Percentiles rank a stretch among this genome's conserved stretches.
phyloP scores from a whole-genome alignment of 2,113 vertebrate species.

The Rhinogobius similis region DNA sequence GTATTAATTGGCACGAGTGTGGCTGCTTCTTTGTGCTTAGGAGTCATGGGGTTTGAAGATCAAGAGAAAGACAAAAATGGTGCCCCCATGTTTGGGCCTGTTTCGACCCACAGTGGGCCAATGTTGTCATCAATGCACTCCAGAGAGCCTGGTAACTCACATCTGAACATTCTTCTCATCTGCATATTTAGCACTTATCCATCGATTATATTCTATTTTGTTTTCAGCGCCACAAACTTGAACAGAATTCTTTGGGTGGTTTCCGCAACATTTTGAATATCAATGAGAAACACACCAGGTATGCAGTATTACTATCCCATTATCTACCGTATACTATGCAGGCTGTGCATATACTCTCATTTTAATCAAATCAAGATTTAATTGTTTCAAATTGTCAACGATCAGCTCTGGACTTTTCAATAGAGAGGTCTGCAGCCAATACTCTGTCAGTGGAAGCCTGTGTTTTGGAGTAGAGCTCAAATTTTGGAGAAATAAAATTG shows the following conservation, averaged over 20 bases:
- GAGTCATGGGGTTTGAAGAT: constrained; percentile 70
- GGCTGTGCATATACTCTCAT: background rate
- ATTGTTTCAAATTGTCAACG: background rate
- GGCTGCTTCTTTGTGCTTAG: constrained; percentile 33
- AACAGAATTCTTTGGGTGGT: constrained; percentile 52
- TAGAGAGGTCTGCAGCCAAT: background rate
- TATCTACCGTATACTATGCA: background rate
- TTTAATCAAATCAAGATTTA: background rate
- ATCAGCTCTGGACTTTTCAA: background rate
- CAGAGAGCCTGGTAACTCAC: constrained; percentile 77
- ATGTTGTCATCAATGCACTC: constrained; percentile 79
- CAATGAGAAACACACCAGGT: constrained; percentile 76
- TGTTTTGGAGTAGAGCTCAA: no score
- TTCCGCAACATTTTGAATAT: constrained; percentile 72
- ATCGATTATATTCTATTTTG: constrained; percentile 4
- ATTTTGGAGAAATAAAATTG: background rate
- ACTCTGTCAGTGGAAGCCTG: background rate
- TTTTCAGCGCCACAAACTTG: constrained; percentile 58
- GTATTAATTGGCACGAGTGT: constrained; percentile 1
- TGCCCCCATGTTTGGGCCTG: constrained; percentile 62
- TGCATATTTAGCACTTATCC: background rate
- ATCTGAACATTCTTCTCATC: background rate
- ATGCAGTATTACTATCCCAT: constrained; percentile 26
- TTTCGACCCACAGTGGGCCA: constrained; percentile 74
- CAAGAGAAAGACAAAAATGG: constrained; percentile 62